Conservation (phyloP, 2,797 vertebrate genomes). For the Lithobates sylvaticus region DNA sequence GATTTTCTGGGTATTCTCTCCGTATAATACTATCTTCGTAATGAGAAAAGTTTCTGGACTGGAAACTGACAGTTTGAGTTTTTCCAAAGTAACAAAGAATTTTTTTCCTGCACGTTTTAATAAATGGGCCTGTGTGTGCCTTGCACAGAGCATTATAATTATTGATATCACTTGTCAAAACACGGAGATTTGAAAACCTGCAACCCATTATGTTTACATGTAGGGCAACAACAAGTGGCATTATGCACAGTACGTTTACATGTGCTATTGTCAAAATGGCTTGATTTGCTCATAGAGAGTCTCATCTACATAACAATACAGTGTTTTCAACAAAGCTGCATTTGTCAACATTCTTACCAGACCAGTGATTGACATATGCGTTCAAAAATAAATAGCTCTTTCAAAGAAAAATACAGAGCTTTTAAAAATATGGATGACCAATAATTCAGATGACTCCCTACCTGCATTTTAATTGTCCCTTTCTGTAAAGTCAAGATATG, state of each 20-base stretch:
- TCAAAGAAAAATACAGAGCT: background rate
- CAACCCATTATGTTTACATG: background rate
- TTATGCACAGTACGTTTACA: slow-evolving; percentile 3
- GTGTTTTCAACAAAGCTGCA: background rate
- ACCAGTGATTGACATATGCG: slow-evolving; percentile 6
- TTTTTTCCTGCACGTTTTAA: too few relatives aligned
- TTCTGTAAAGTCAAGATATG: background rate
- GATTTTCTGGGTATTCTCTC: too few relatives aligned
- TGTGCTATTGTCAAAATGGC: slow-evolving; percentile 3
- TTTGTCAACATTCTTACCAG: background rate
- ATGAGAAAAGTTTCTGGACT: too few relatives aligned
- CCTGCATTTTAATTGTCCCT: background rate
- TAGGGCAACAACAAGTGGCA: background rate
- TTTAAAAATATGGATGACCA: background rate
- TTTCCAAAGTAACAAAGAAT: too few relatives aligned
- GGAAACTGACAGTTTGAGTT: too few relatives aligned
- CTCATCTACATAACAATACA: slow-evolving; percentile 26
- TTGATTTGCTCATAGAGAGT: background rate
- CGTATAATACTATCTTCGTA: too few relatives aligned
- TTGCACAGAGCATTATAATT: too few relatives aligned
- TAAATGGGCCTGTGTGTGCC: too few relatives aligned
- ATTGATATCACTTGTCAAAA: background rate
- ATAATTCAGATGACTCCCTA: background rate
- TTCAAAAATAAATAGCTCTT: background rate
- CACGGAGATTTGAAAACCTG: background rate